Evolutionary conservation across 2,113 vertebrate genomes (phyloP).

Genomic region (Anhinga anhinga): DNA sequence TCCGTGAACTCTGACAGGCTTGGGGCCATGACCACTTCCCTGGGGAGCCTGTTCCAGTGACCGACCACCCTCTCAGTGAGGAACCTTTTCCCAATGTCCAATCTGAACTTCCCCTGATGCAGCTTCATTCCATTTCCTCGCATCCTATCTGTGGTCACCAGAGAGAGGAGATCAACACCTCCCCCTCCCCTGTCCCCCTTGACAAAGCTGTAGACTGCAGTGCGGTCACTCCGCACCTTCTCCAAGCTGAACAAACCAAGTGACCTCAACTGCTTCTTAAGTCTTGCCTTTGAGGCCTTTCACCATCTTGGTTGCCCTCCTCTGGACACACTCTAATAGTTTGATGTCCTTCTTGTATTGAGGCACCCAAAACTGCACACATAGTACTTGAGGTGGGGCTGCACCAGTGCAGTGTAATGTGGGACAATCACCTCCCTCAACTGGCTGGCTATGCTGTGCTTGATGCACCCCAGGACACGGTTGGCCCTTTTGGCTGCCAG

Average conservation of each 20-base stretch:
- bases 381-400: not conserved
- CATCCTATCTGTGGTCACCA: not conserved
- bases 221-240: not conserved
- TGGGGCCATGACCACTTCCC: not conserved
- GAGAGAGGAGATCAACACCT: not conserved
- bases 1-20: not conserved
- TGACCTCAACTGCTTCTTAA: too few species aligned
- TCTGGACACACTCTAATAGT: not conserved
- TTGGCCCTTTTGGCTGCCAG: not conserved
- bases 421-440: too few species aligned
- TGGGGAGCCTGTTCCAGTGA: not conserved
- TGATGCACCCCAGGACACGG: not conserved
- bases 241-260: too few species aligned
- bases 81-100: not conserved
- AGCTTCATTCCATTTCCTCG: not conserved
- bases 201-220: not conserved
- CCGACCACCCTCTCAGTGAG: not conserved
- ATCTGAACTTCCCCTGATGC: not conserved
- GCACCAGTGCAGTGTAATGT: not conserved
- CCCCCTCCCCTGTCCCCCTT: not conserved
- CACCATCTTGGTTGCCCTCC: not conserved
- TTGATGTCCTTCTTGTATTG: not conserved
- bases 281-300: too few species aligned
- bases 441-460: not conserved
- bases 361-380: not conserved